phyloP scores from a whole-genome alignment of 2,888 invertebrate species.

The Seira ritae region DNA sequence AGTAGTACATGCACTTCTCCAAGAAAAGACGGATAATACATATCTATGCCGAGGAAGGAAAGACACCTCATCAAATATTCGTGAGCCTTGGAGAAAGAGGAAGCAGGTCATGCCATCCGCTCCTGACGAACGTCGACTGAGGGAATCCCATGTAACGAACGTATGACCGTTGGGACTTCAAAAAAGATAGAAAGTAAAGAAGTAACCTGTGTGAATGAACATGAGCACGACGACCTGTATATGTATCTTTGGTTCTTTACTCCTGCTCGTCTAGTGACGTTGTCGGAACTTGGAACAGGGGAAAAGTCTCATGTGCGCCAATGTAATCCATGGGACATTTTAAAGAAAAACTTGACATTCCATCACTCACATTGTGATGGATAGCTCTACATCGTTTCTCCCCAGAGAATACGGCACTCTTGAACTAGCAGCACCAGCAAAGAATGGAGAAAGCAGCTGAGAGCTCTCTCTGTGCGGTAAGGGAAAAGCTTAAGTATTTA shows the following conservation, averaged over 20 bases:
- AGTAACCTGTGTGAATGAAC: slow-evolving; percentile 23
- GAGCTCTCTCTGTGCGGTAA: slow-evolving; percentile 21
- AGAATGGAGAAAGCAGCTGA: slow-evolving; percentile 46
- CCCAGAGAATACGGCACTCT: slow-evolving; percentile 35
- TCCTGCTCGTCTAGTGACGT: background rate
- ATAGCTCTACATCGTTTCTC: slow-evolving; percentile 58
- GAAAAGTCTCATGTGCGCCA: slow-evolving; percentile 57
- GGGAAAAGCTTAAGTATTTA: slow-evolving; percentile 24
- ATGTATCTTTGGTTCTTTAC: background rate
- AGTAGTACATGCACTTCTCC: slow-evolving; percentile 22
- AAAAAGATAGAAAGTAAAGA: background rate
- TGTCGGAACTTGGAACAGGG: background rate
- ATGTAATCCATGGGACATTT: slow-evolving; percentile 63
- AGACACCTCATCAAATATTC: slow-evolving; percentile 64
- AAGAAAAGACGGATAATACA: slow-evolving; percentile 48
- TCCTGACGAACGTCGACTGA: slow-evolving; percentile 36
- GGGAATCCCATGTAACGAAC: slow-evolving; percentile 43
- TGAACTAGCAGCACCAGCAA: background rate
- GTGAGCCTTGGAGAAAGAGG: slow-evolving; percentile 44
- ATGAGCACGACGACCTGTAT: slow-evolving; percentile 49
- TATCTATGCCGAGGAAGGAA: slow-evolving; percentile 21
- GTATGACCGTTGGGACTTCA: slow-evolving; percentile 60
- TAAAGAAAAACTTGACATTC: slow-evolving; percentile 66
- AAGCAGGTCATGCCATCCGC: slow-evolving; percentile 51
- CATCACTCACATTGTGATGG: slow-evolving; percentile 64